Evolutionary conservation across 1,140 invertebrate species (phyloP).

Genomic region (Drosophila virilis): DNA sequence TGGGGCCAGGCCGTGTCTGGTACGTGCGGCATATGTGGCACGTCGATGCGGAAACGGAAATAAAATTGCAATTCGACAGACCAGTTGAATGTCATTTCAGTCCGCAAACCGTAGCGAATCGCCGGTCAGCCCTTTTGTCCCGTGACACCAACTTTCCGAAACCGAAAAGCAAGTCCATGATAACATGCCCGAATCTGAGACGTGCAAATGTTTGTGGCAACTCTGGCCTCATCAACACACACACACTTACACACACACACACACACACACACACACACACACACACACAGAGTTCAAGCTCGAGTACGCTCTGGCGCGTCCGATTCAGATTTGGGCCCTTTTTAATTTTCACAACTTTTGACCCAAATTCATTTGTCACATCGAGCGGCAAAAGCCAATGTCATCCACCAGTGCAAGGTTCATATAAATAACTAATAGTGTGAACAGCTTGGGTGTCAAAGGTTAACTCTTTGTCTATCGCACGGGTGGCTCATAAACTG

Average conservation of each 20-base stretch:
- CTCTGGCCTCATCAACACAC: constrained; percentile 41
- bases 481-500: constrained; percentile 39
- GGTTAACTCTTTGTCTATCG: constrained; percentile 11
- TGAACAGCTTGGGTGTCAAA: constrained; percentile 7
- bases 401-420: constrained; percentile 35
- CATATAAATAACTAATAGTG: constrained; percentile 77
- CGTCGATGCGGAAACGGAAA: constrained; percentile 65
- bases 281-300: constrained; percentile 10
- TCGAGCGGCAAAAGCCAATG: constrained; percentile 56
- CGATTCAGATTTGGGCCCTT: constrained; percentile 14
- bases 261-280: background rate
- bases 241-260: background rate
- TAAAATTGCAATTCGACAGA: constrained; percentile 73
- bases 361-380: constrained; percentile 80
- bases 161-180: background rate
- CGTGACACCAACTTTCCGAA: constrained; percentile 16
- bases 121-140: constrained; percentile 33
- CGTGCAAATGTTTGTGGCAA: constrained; percentile 55
- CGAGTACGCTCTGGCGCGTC: constrained; percentile 8
- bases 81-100: constrained; percentile 72
- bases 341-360: constrained; percentile 79
- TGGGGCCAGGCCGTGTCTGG: background rate
- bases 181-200: constrained; percentile 11
- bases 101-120: constrained; percentile 65
- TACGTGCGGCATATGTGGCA: constrained; percentile 37